These are phyloP conservation scores for Asobara japonica DNA, from an alignment of 1,140 invertebrate genomes.

Conservation along the genomic window DNA sequence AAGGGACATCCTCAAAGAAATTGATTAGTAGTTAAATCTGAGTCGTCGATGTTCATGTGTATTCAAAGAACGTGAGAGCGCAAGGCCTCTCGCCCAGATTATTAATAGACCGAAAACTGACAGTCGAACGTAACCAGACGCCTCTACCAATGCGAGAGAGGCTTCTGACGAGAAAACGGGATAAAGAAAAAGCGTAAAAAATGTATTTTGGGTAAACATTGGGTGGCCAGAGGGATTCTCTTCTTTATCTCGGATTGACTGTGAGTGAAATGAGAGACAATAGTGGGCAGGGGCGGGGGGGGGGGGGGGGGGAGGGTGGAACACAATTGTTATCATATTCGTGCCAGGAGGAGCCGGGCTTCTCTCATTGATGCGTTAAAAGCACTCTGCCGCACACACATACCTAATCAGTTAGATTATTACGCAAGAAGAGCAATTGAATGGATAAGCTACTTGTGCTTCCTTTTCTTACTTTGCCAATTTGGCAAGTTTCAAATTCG, in stretches of 20 bases:
- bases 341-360: conserved; percentile 9
- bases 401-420: background rate
- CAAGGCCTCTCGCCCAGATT: conserved; percentile 40
- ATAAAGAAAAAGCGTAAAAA: background rate
- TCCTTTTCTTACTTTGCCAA: too few relatives aligned
- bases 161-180: background rate
- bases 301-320: background rate
- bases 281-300: background rate
- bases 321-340: background rate
- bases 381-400: background rate
- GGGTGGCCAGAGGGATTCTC: background rate
- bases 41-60: background rate
- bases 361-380: background rate
- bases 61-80: conserved; percentile 14
- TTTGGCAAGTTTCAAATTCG: too few relatives aligned
- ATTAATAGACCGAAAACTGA: conserved; percentile 62
- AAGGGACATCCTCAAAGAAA: too few relatives aligned
- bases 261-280: background rate
- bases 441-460: too few relatives aligned
- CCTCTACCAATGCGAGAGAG: conserved; percentile 23
- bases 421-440: background rate
- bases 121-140: conserved; percentile 58
- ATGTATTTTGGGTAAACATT: background rate
- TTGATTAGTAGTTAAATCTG: conserved; percentile 7
- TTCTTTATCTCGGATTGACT: background rate